A percentile compares a stretch with the other conserved stretches of the same genome.
These are phyloP conservation scores for Lithophane ornitopus DNA, from an alignment of 2,888 invertebrate genomes.

Conservation along the genomic window DNA sequence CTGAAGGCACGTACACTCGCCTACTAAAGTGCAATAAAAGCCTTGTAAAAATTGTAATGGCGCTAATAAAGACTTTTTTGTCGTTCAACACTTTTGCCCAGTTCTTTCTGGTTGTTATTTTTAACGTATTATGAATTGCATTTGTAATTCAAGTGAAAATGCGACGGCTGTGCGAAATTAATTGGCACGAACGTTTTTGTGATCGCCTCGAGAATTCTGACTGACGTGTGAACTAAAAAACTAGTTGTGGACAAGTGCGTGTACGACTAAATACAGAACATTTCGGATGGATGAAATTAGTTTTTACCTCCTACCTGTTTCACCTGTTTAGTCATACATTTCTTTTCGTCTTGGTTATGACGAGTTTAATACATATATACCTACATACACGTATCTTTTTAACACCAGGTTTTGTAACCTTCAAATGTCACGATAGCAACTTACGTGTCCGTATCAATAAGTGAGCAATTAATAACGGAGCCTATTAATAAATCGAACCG, in stretches of 20 bases:
- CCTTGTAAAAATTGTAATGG: constrained; percentile 73
- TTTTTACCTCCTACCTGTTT: constrained; percentile 29
- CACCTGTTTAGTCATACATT: constrained; percentile 33
- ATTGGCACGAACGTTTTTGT: constrained; percentile 61
- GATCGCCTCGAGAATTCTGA: constrained; percentile 41
- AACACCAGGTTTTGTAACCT: not conserved
- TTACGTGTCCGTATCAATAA: constrained; percentile 1
- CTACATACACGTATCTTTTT: not conserved
- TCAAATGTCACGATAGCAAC: constrained; percentile 26
- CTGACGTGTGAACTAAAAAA: constrained; percentile 44
- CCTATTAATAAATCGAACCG: constrained; percentile 7
- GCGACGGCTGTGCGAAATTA: constrained; percentile 62
- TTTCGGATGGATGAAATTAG: constrained; percentile 41
- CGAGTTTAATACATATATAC: not conserved
- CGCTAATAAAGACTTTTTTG: constrained; percentile 73
- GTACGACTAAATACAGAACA: constrained; percentile 37
- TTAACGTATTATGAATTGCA: constrained; percentile 67
- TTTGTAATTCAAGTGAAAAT: constrained; percentile 65
- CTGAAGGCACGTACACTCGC: constrained; percentile 78
- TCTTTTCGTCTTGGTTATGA: constrained; percentile 15
- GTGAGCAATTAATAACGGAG: constrained; percentile 11
- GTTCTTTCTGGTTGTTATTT: constrained; percentile 64
- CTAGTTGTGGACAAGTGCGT: constrained; percentile 25
- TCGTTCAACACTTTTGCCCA: constrained; percentile 67
- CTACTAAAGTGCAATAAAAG: constrained; percentile 77